Evolutionary conservation across 2,113 vertebrate species (phyloP).

Genomic region (Cyphomyrus plagiostoma): DNA sequence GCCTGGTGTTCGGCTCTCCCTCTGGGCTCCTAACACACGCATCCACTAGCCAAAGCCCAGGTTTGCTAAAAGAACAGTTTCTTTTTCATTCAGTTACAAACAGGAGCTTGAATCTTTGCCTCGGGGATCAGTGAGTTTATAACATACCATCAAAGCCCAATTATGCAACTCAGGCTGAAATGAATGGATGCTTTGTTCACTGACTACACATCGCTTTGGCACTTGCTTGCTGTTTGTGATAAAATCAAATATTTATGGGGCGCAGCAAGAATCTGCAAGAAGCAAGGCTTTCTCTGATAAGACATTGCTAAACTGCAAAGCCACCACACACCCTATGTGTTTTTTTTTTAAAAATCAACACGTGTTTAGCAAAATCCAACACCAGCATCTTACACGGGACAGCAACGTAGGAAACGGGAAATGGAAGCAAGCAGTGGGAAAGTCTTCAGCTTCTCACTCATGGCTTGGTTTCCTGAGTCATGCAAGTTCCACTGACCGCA

Average conservation of each 20-base stretch:
- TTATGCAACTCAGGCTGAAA: not conserved
- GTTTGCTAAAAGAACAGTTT: not conserved
- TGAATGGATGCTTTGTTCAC: not conserved
- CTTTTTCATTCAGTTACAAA: not conserved
- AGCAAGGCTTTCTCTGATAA: not conserved
- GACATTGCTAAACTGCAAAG: not conserved
- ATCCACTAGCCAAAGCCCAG: not conserved
- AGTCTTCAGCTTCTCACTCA: no score
- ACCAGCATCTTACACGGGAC: not conserved
- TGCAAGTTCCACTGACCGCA: not conserved
- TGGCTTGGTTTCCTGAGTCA: not conserved
- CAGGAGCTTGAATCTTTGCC: not conserved
- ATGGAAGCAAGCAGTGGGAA: not conserved
- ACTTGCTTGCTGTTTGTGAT: not conserved
- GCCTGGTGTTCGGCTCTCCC: not conserved
- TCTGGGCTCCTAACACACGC: not conserved
- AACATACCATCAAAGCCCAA: not conserved
- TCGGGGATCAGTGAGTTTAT: not conserved
- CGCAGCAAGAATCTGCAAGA: not conserved
- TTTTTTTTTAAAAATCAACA: not conserved
- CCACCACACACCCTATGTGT: not conserved
- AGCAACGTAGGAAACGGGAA: not conserved
- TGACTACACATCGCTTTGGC: not conserved
- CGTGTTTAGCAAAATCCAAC: not conserved
- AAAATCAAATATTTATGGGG: constrained; percentile 5